Evolutionary conservation across 2,888 invertebrate species (phyloP), one percentile per base, ranked within the genome.

Genomic region (Sarcophaga caerulescens): DNA sequence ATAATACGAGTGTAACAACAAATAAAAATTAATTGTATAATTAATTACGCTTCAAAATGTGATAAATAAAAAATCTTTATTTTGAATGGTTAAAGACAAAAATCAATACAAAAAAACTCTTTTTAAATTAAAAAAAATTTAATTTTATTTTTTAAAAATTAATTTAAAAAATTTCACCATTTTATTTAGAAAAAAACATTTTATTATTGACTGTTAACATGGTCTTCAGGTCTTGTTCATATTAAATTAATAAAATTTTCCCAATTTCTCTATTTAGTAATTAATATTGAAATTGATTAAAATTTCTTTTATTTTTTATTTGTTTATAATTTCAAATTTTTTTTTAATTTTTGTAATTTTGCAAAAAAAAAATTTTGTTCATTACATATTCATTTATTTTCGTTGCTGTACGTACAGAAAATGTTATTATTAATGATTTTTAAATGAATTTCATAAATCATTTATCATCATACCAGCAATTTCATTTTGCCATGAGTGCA

Each of bases 391-490:
- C 10, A 5, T 35, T 35, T 71, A 19, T 59, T 35, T 21, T 8
- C 21, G 52, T 75, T 66, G 12, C n/a, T 65, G 63, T 14, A 5
- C 23, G n/a, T 52, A 8, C 17, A 3, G 8, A 77, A 69, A 77
- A 68, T 11, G 11, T 69, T 62, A 60, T 77, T 62, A 69, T 60
- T 69, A 77, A 77, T 77, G 68, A n/a, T 35, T 77, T 77, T 69
- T 60, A 68, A 77, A 69, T 69, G 44, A 69, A 77, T 77, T 77
- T 45, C 69, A 77, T 69, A 77, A 68, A 77, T 77, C 77, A 77
- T 69, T 69, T 68, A 59, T 57, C 44, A 57, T 66, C 23, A 71
- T 76, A 65, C 59, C 19, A 65, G 35, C 35, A 76, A 65, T 17
- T 25, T 57, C 19, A 44, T 62, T 35, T 65, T 63, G 35, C 35